These are phyloP conservation scores for Ennomos fuscantarius DNA, from an alignment of 2,888 invertebrate species.

Conservation along the genomic window DNA sequence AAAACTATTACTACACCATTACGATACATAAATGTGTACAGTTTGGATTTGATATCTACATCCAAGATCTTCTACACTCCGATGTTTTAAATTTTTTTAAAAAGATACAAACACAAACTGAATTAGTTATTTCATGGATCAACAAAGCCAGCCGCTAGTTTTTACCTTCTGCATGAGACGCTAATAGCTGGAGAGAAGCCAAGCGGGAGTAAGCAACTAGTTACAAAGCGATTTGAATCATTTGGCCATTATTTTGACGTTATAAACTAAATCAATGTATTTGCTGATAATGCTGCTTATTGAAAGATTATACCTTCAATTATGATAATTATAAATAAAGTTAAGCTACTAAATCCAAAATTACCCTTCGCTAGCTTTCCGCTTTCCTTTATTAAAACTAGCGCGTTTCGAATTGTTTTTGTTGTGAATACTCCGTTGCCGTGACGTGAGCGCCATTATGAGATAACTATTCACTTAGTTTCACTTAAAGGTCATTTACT, in stretches of 20 bases:
- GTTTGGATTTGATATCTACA: too few relatives aligned
- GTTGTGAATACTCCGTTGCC: constrained; percentile 76
- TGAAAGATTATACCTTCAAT: too few relatives aligned
- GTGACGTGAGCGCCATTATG: constrained; percentile 72
- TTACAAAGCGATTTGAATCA: constrained; percentile 1
- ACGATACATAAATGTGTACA: too few relatives aligned
- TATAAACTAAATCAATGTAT: too few relatives aligned
- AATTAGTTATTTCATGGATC: constrained; percentile 10
- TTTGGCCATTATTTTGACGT: too few relatives aligned
- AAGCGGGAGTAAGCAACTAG: constrained; percentile 39
- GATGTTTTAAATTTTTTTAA: background rate
- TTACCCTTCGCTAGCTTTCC: constrained; percentile 73
- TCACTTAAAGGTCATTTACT: constrained; percentile 6
- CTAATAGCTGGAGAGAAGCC: constrained; percentile 55
- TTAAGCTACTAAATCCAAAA: constrained; percentile 14
- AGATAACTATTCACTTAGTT: constrained; percentile 10
- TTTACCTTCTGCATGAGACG: constrained; percentile 52
- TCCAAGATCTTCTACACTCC: too few relatives aligned
- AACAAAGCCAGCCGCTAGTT: constrained; percentile 36
- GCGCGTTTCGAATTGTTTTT: constrained; percentile 76
- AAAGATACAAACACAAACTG: constrained; percentile 3
- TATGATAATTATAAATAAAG: background rate
- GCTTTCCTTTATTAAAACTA: constrained; percentile 73
- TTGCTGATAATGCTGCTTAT: too few relatives aligned
- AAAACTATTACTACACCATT: too few relatives aligned